phyloP scores from a whole-genome alignment of 2,113 vertebrate genomes.

The Helogale parvula region DNA sequence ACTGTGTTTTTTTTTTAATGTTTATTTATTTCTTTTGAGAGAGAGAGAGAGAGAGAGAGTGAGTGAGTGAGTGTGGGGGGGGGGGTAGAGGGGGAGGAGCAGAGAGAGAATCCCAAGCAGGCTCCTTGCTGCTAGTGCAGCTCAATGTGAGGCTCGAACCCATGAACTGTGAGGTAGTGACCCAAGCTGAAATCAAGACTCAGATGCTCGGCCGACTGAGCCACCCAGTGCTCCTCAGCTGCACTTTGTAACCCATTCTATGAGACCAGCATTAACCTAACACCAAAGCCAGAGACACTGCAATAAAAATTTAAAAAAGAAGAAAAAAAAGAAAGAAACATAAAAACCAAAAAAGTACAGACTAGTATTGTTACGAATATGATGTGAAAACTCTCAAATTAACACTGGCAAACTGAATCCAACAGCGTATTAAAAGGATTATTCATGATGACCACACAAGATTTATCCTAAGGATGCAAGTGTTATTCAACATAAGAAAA shows the following conservation, averaged over 20 bases:
- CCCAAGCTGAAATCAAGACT: too few relatives aligned
- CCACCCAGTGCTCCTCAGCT: too few relatives aligned
- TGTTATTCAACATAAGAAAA: not conserved
- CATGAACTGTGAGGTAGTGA: too few relatives aligned
- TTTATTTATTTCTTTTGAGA: too few relatives aligned
- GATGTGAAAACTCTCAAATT: not conserved
- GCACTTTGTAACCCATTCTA: not conserved
- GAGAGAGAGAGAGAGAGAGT: too few relatives aligned
- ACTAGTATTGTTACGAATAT: not conserved
- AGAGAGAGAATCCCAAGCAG: too few relatives aligned
- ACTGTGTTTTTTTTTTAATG: too few relatives aligned
- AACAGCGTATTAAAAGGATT: not conserved
- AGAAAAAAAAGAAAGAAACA: not conserved
- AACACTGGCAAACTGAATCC: not conserved
- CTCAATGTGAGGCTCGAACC: too few relatives aligned
- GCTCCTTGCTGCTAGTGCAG: too few relatives aligned
- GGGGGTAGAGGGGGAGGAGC: too few relatives aligned
- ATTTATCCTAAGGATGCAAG: not conserved
- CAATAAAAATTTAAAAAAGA: not conserved
- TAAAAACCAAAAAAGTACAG: not conserved
- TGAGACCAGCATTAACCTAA: not conserved
- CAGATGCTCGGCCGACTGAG: too few relatives aligned
- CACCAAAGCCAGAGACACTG: not conserved
- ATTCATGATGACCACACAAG: not conserved
- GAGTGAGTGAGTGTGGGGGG: too few relatives aligned